phyloP scores from a whole-genome alignment of 2,113 vertebrate species.

The Coptodon bakossiorum region DNA sequence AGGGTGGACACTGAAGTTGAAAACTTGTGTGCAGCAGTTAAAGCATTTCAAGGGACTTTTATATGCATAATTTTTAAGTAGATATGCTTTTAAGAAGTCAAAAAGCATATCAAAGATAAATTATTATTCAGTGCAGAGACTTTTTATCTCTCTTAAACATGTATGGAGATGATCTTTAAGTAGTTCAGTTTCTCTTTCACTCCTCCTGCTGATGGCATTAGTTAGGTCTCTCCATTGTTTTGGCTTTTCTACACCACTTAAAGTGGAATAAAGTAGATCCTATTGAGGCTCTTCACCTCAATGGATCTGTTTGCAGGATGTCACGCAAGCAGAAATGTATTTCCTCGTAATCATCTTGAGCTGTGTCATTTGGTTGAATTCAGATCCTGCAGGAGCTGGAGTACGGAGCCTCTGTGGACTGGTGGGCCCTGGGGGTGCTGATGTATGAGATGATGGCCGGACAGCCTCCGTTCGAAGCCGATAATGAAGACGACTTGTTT shows the following conservation, averaged over 20 bases:
- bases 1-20: not conserved
- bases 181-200: not conserved
- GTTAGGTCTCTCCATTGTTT: not conserved
- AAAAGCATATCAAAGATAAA: not conserved
- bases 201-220: not conserved
- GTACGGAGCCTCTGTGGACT: slow-evolving; percentile 93
- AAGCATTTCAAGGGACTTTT: not conserved
- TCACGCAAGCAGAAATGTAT: not conserved
- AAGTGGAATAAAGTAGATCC: not conserved
- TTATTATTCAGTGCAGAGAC: not conserved
- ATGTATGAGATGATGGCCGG: slow-evolving; percentile 99
- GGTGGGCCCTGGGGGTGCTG: slow-evolving; percentile 97
- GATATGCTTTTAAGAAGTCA: not conserved
- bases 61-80: not conserved
- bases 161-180: not conserved
- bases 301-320: accelerated
- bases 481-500: slow-evolving; percentile 97
- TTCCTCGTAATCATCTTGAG: not conserved
- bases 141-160: not conserved
- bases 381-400: slow-evolving; percentile 97
- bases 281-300: not conserved
- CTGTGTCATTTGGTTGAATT: not conserved
- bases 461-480: slow-evolving; percentile 94
- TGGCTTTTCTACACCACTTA: not conserved
- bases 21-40: not conserved